Conservation (phyloP, 2,797 vertebrate genomes). For the Spinibarbus caldwelli region DNA sequence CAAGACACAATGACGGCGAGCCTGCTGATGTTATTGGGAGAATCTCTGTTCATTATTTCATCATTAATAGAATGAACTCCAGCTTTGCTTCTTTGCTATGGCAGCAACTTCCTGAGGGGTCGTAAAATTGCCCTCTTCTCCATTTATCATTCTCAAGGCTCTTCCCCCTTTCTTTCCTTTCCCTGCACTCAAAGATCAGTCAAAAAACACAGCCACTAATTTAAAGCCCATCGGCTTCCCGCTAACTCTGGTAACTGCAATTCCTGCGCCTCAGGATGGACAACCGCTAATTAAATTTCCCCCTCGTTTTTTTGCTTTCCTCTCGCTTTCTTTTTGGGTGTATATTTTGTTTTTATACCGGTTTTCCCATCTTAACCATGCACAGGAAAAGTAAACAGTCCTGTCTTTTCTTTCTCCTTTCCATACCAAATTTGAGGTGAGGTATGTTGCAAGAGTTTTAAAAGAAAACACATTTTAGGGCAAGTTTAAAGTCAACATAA, state of each 20-base stretch:
- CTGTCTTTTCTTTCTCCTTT: slow-evolving; percentile 19
- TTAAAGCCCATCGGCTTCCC: slow-evolving; percentile 37
- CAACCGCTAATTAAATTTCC: slow-evolving; percentile 79
- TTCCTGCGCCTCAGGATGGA: slow-evolving; percentile 63
- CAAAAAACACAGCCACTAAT: slow-evolving; percentile 35
- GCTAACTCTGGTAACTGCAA: slow-evolving; percentile 62
- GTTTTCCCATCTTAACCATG: slow-evolving; percentile 71
- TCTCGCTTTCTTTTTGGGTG: slow-evolving; percentile 59
- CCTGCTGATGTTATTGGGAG: slow-evolving; percentile 25
- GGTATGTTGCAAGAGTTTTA: neutral
- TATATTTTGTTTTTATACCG: slow-evolving; percentile 73
- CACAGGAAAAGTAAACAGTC: slow-evolving; percentile 35
- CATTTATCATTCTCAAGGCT: slow-evolving; percentile 41
- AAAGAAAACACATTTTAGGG: neutral
- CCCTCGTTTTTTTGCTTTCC: slow-evolving; percentile 65
- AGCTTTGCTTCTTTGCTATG: slow-evolving; percentile 31
- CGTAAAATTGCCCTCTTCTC: slow-evolving; percentile 40
- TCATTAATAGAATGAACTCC: slow-evolving; percentile 40
- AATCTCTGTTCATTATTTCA: slow-evolving; percentile 36
- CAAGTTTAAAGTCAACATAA: neutral
- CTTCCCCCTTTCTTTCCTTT: neutral
- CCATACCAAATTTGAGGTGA: neutral
- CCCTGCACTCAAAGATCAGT: slow-evolving; percentile 38
- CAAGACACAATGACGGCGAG: too few relatives aligned
- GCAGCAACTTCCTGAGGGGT: slow-evolving; percentile 33